Percentiles rank a stretch among this genome's conserved stretches.
These are phyloP conservation scores for Augiades crinisus DNA, from an alignment of 2,888 invertebrate genomes.

Conservation along the genomic window DNA sequence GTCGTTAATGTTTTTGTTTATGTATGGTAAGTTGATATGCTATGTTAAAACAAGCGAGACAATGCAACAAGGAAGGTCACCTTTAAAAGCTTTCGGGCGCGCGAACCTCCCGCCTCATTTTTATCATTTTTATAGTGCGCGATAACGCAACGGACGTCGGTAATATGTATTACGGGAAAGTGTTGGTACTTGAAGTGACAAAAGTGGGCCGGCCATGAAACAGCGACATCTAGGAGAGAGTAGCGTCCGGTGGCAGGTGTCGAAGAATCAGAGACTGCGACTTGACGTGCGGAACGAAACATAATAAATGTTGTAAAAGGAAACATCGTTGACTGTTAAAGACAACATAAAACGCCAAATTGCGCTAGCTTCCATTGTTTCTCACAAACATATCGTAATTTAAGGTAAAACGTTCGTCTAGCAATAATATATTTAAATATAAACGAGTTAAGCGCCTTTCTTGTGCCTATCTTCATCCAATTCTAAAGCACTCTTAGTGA, in stretches of 20 bases:
- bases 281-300: slow-evolving; percentile 76
- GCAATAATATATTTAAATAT: slow-evolving; percentile 48
- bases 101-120: slow-evolving; percentile 23
- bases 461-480: slow-evolving; percentile 72
- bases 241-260: slow-evolving; percentile 72
- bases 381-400: slow-evolving; percentile 71
- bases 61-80: slow-evolving; percentile 56
- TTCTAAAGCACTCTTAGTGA: slow-evolving; percentile 66
- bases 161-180: slow-evolving; percentile 61
- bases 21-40: slow-evolving; percentile 43
- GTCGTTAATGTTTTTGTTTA: slow-evolving; percentile 6
- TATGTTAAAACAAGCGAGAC: slow-evolving; percentile 52
- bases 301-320: slow-evolving; percentile 45
- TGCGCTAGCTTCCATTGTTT: slow-evolving; percentile 77
- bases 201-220: slow-evolving; percentile 79
- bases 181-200: slow-evolving; percentile 69
- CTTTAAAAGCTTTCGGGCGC: slow-evolving; percentile 32
- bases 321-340: slow-evolving; percentile 37
- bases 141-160: slow-evolving; percentile 40
- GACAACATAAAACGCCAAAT: slow-evolving; percentile 66
- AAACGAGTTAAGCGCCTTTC: slow-evolving; percentile 65
- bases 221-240: slow-evolving; percentile 59
- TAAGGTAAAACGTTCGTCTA: slow-evolving; percentile 63
- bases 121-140: slow-evolving; percentile 37
- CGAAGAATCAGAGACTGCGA: slow-evolving; percentile 75